These are phyloP conservation scores for Galagoides demidoff DNA, from an alignment of 2,797 vertebrate genomes.

Conservation along the genomic window DNA sequence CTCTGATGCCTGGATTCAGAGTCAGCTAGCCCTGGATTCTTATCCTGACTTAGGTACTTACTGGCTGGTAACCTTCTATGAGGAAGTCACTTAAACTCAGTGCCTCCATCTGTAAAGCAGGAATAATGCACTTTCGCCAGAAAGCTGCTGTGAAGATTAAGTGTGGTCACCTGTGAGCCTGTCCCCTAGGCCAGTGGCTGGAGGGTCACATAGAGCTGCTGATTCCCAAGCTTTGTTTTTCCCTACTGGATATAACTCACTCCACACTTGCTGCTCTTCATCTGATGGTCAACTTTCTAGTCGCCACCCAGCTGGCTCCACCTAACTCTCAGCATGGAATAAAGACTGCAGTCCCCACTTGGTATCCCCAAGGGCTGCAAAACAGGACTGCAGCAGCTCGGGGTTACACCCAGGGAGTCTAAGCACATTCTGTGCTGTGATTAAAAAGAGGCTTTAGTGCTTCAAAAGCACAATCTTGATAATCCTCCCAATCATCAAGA, in stretches of 20 bases:
- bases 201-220: not conserved
- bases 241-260: not conserved
- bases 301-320: not conserved
- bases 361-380: not conserved
- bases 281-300: not conserved
- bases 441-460: constrained; percentile 40
- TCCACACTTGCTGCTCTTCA: not conserved
- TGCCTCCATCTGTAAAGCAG: not conserved
- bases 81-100: not conserved
- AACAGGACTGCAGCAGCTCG: not conserved
- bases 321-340: not conserved
- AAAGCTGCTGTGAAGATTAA: not conserved
- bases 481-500: not conserved
- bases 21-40: not conserved
- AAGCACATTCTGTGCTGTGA: not conserved
- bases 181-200: no score
- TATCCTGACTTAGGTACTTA: not conserved
- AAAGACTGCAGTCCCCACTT: not conserved
- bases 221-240: not conserved
- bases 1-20: not conserved
- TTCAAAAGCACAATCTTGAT: not conserved
- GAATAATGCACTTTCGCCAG: not conserved
- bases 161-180: fast-evolving
- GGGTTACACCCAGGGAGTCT: not conserved
- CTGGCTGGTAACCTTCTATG: not conserved